phyloP scores from a whole-genome alignment of 2,113 vertebrate species.

The Leptobrachium leishanense region DNA sequence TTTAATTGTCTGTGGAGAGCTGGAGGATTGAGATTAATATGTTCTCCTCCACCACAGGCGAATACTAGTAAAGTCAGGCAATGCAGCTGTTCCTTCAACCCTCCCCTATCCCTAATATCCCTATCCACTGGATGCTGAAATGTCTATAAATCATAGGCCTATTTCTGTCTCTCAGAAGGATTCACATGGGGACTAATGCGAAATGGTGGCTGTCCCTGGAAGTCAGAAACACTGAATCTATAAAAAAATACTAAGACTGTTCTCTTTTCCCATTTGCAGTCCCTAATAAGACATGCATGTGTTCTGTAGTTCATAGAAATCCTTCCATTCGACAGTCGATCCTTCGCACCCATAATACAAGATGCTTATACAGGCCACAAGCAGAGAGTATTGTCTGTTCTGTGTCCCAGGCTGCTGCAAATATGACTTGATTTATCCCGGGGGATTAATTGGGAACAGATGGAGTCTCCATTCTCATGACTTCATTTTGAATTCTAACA shows the following conservation, averaged over 20 bases:
- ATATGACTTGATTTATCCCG: constrained; percentile 38
- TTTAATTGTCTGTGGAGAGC: neutral
- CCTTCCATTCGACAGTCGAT: neutral
- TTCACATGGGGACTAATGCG: constrained; percentile 19
- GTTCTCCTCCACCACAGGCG: neutral
- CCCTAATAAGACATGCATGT: constrained; percentile 5
- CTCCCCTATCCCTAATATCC: constrained; percentile 9
- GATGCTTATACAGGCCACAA: constrained; percentile 5
- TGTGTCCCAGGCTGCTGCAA: constrained; percentile 30
- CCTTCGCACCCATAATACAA: neutral
- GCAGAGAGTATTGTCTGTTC: neutral
- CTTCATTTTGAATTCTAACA: constrained; percentile 39
- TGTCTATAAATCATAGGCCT: constrained; percentile 43
- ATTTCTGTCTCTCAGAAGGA: constrained; percentile 33
- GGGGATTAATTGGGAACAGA: constrained; percentile 37
- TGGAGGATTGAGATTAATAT: neutral
- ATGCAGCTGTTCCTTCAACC: constrained; percentile 20
- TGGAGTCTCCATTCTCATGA: constrained; percentile 29
- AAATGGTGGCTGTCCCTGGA: constrained; percentile 28
- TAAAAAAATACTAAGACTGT: constrained; percentile 8
- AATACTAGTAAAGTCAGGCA: constrained; percentile 4
- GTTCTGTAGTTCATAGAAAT: neutral
- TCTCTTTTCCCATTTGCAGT: neutral
- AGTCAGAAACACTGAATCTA: constrained; percentile 10
- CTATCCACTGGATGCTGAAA: constrained; percentile 27